Conservation (phyloP, 2,888 invertebrate genomes). For the Abscondita cerata region DNA sequence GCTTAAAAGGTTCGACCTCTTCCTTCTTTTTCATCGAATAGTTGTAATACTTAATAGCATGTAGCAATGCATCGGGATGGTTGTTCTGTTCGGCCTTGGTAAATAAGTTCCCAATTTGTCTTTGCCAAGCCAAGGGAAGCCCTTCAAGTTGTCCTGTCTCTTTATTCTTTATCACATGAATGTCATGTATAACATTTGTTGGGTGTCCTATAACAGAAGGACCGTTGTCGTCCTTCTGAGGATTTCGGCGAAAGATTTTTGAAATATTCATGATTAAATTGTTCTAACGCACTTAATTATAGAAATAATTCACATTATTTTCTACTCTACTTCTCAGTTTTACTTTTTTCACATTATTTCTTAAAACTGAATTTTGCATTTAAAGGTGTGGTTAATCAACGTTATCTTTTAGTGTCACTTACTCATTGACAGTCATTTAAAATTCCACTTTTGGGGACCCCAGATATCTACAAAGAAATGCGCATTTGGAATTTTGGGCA, state of each 20-base stretch:
- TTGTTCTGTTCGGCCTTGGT: conserved; percentile 86
- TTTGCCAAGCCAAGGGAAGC: conserved; percentile 82
- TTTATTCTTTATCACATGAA: conserved; percentile 86
- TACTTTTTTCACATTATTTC: conserved; percentile 5
- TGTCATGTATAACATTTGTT: conserved; percentile 83
- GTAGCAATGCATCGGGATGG: conserved; percentile 89
- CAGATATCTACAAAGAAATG: background rate
- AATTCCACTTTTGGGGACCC: conserved; percentile 16
- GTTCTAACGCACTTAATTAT: background rate
- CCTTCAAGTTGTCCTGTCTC: conserved; percentile 86
- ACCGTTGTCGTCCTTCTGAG: conserved; percentile 57
- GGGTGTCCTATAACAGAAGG: conserved; percentile 81
- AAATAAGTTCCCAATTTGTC: conserved; percentile 81
- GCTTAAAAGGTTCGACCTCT: conserved; percentile 71
- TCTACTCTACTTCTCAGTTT: background rate
- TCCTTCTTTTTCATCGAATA: conserved; percentile 85
- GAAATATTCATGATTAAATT: conserved; percentile 34
- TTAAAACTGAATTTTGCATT: conserved; percentile 6
- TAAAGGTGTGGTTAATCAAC: conserved; percentile 19
- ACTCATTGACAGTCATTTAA: conserved; percentile 10
- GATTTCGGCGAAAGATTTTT: conserved; percentile 38
- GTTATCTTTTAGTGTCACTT: conserved; percentile 3
- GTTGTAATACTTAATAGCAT: conserved; percentile 90
- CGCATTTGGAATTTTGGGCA: background rate
- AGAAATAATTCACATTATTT: background rate